Conservation (phyloP, 2,888 invertebrate genomes). For the Blastobasis lacticolella region DNA sequence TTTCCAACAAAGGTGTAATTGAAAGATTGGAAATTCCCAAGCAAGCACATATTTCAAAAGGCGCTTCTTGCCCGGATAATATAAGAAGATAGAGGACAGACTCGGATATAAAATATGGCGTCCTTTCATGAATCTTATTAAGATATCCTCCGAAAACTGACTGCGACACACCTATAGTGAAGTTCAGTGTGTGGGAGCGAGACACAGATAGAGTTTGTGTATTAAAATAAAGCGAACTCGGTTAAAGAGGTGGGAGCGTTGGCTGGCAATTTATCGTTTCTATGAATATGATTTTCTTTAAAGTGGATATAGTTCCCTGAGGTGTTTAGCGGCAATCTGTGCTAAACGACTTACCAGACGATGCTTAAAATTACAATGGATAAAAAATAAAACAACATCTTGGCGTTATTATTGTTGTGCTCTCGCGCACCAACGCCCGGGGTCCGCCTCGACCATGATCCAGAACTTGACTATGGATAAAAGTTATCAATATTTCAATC, state of each 20-base stretch:
- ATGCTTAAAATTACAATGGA: too few relatives aligned
- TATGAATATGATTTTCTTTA: constrained; percentile 73
- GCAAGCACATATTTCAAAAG: constrained; percentile 71
- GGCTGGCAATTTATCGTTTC: constrained; percentile 60
- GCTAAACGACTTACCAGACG: too few relatives aligned
- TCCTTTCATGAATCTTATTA: constrained; percentile 89
- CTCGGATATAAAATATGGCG: constrained; percentile 86
- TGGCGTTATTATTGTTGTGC: too few relatives aligned
- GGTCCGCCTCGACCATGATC: too few relatives aligned
- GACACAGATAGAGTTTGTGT: constrained; percentile 52
- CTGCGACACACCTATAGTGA: constrained; percentile 36
- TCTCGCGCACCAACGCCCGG: too few relatives aligned
- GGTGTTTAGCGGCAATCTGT: constrained; percentile 45
- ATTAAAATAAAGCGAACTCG: constrained; percentile 69
- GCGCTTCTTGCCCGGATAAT: constrained; percentile 67
- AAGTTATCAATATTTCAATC: too few relatives aligned
- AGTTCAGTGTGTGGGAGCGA: constrained; percentile 20
- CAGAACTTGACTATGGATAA: too few relatives aligned
- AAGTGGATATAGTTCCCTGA: constrained; percentile 57
- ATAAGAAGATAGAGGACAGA: constrained; percentile 76
- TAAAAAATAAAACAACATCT: too few relatives aligned
- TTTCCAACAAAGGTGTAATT: constrained; percentile 64
- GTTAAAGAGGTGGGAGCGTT: constrained; percentile 65
- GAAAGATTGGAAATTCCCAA: constrained; percentile 72
- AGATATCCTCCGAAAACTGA: constrained; percentile 80